Percentiles rank a stretch among this genome's conserved stretches.
These are phyloP conservation scores for Sitta carolinensis DNA, from an alignment of 2,797 vertebrate genomes.

Conservation along the genomic window DNA sequence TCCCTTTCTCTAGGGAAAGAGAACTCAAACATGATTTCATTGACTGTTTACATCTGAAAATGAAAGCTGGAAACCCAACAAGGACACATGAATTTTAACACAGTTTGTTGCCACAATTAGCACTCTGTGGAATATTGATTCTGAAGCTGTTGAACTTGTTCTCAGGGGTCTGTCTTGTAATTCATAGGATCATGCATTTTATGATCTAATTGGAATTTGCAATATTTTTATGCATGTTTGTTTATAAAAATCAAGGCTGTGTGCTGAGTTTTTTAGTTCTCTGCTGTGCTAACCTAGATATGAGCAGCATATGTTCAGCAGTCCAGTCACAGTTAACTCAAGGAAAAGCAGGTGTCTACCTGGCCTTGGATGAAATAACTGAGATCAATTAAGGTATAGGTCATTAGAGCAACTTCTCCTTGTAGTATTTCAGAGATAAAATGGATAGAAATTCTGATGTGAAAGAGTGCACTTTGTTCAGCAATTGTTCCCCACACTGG, in stretches of 20 bases:
- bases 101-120: not conserved
- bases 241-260: constrained; percentile 37
- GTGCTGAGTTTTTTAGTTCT: not conserved
- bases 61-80: not conserved
- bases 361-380: not conserved
- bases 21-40: not conserved
- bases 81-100: not conserved
- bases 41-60: constrained; percentile 31
- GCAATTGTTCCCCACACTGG: not conserved
- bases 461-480: not conserved
- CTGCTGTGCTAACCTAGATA: not conserved
- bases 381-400: not conserved
- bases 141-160: not conserved
- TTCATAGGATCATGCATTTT: not conserved
- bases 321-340: not conserved
- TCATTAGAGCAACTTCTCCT: not conserved
- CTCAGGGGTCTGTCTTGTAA: not conserved
- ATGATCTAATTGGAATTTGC: not conserved
- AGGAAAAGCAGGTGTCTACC: not conserved
- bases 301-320: not conserved
- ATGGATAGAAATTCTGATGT: not conserved
- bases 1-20: not conserved
- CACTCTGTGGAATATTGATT: not conserved
- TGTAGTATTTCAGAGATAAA: not conserved
- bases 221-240: not conserved